Conservation (phyloP, 64 coral and sea anemone species). For the Pocillopora damicornis region DNA sequence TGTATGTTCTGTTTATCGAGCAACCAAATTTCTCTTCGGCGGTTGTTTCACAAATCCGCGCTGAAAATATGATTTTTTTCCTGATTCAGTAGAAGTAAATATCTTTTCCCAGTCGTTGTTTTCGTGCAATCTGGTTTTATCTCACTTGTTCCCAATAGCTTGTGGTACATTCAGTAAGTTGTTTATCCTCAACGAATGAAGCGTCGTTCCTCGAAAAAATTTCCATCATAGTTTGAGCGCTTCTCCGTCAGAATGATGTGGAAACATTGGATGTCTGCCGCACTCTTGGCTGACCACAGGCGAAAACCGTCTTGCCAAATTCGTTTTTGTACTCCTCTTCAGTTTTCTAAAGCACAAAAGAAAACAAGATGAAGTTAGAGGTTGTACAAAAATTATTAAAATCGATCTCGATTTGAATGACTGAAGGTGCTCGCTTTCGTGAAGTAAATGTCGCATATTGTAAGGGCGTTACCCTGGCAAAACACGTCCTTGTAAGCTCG, state of each 20-base stretch:
- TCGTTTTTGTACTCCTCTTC: constrained; percentile 43
- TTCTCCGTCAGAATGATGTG: background rate
- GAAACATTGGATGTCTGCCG: background rate
- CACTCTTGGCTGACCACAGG: constrained; percentile 40
- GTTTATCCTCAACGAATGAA: background rate
- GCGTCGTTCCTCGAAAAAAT: constrained; percentile 6
- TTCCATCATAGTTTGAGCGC: background rate
- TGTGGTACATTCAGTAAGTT: constrained; percentile 24
- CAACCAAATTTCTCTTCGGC: background rate
- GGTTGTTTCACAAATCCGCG: background rate
- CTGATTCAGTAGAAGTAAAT: background rate
- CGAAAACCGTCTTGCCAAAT: constrained; percentile 40
- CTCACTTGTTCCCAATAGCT: constrained; percentile 12
- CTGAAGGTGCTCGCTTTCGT: background rate
- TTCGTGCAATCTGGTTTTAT: constrained; percentile 17
- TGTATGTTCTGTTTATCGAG: background rate
- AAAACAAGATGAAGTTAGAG: constrained; percentile 14
- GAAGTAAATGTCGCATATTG: constrained; percentile 18
- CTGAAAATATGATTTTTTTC: constrained; percentile 4
- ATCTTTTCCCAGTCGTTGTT: background rate
- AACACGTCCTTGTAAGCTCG: background rate
- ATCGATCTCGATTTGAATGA: constrained; percentile 3
- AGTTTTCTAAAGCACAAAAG: constrained; percentile 25
- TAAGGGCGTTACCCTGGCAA: constrained; percentile 30
- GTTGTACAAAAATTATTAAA: constrained; percentile 17